These are phyloP conservation scores for Hydractinia echinata DNA, from an alignment of 30 jellyfish, hydroid and myxozoan genomes.

Conservation along the genomic window DNA sequence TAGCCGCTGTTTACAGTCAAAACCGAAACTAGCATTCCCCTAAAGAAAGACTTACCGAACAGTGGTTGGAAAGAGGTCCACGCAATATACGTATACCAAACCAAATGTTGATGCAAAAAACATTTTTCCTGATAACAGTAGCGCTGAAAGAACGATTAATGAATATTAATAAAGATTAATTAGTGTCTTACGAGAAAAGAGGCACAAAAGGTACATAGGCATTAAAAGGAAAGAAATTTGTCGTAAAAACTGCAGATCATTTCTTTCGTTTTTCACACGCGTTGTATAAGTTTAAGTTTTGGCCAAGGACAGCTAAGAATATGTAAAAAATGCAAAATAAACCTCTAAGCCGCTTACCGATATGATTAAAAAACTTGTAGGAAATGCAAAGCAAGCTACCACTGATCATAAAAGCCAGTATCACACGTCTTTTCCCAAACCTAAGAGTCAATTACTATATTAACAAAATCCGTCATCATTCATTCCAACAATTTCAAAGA, in stretches of 20 bases:
- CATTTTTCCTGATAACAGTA: slow-evolving; percentile 42
- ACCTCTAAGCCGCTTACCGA: slow-evolving; percentile 18
- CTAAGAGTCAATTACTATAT: background rate
- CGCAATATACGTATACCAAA: slow-evolving; percentile 24
- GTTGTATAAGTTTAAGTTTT: too few relatives aligned
- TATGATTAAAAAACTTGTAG: slow-evolving; percentile 3
- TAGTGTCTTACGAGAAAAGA: slow-evolving; percentile 1
- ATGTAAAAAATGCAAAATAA: background rate
- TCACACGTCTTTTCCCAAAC: slow-evolving; percentile 39
- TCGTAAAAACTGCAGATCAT: too few relatives aligned
- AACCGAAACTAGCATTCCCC: too few relatives aligned
- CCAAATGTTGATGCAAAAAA: slow-evolving; percentile 42
- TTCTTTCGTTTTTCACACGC: too few relatives aligned
- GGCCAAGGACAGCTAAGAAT: too few relatives aligned
- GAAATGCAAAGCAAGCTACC: slow-evolving; percentile 37
- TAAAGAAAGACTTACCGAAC: slow-evolving; percentile 50
- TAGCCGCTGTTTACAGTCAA: too few relatives aligned
- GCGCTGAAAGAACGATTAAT: slow-evolving; percentile 35
- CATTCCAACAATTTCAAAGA: too few relatives aligned
- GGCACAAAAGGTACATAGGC: background rate
- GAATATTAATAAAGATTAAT: background rate
- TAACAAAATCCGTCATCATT: background rate
- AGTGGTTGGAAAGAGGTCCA: slow-evolving; percentile 49
- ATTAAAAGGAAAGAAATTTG: background rate
- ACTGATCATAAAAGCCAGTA: slow-evolving; percentile 8